phyloP scores from a whole-genome alignment of 37 sponge, comb jelly and placozoan species.

The Beroe ovata region DNA sequence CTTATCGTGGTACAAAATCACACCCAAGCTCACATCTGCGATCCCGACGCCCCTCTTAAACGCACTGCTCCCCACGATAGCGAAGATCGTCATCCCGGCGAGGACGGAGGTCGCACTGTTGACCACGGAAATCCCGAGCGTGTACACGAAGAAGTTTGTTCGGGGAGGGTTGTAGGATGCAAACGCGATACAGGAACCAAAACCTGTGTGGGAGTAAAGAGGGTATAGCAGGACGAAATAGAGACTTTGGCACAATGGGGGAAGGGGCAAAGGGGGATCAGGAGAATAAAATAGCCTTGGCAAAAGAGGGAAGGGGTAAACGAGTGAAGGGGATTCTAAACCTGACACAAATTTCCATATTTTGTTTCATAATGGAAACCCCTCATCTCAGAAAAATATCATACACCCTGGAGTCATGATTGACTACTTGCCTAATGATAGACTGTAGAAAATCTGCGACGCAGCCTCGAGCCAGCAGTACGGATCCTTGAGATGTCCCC shows the following conservation, averaged over 20 bases:
- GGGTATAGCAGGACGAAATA: too few relatives aligned
- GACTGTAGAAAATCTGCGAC: constrained; percentile 96
- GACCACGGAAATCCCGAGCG: constrained; percentile 78
- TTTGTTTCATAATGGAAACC: too few relatives aligned
- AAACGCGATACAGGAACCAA: constrained; percentile 86
- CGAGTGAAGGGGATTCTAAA: too few relatives aligned
- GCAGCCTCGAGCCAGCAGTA: constrained; percentile 95
- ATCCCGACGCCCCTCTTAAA: constrained; percentile 58
- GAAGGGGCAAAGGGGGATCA: too few relatives aligned
- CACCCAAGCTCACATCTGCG: constrained; percentile 68
- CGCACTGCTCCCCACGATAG: constrained; percentile 86
- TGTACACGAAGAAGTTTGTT: constrained; percentile 75
- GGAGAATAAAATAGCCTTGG: too few relatives aligned
- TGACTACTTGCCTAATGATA: constrained; percentile 74
- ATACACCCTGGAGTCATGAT: too few relatives aligned
- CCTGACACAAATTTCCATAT: too few relatives aligned
- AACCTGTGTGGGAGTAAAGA: too few relatives aligned
- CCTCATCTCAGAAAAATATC: too few relatives aligned
- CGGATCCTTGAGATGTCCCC: constrained; percentile 57
- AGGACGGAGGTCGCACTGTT: constrained; percentile 89
- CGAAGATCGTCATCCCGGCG: constrained; percentile 83
- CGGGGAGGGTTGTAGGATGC: constrained; percentile 82
- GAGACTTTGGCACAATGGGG: too few relatives aligned
- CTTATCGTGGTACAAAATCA: too few relatives aligned
- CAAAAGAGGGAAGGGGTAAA: too few relatives aligned